phyloP scores from a whole-genome alignment of 1,140 invertebrate genomes.

The Solenopsis invicta region DNA sequence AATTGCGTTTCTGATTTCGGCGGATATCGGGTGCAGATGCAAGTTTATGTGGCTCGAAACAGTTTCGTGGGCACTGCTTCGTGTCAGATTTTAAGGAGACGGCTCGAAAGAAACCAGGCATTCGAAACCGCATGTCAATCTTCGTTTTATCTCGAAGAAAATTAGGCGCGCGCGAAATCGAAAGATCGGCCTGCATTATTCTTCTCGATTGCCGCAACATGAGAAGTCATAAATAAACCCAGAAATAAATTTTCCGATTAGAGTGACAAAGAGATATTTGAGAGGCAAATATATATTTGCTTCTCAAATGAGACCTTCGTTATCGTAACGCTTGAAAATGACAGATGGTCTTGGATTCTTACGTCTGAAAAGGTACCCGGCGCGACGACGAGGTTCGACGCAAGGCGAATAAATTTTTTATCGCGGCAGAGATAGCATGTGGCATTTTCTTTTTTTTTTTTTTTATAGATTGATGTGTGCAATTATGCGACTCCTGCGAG shows the following conservation, averaged over 20 bases:
- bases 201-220: neutral
- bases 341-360: neutral
- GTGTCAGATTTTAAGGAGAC: slow-evolving; percentile 57
- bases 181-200: slow-evolving; percentile 33
- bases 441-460: too few relatives aligned
- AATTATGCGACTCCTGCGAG: slow-evolving; percentile 15
- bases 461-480: neutral
- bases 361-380: neutral
- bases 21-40: neutral
- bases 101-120: slow-evolving; percentile 60
- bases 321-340: neutral
- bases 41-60: neutral
- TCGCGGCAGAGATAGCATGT: neutral
- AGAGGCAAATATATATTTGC: too few relatives aligned
- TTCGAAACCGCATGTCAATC: slow-evolving; percentile 14
- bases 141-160: slow-evolving; percentile 24
- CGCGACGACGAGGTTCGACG: too few relatives aligned
- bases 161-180: slow-evolving; percentile 7
- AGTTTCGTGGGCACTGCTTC: slow-evolving; percentile 34
- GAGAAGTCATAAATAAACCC: slow-evolving; percentile 34
- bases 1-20: neutral
- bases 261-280: neutral
- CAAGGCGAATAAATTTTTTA: neutral
- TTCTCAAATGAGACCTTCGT: neutral
- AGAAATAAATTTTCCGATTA: slow-evolving; percentile 35